Percentiles rank a stretch among this genome's conserved stretches.
Evolutionary conservation across 2,113 vertebrate genomes (phyloP).

Genomic region (Pterocles burchelli): DNA sequence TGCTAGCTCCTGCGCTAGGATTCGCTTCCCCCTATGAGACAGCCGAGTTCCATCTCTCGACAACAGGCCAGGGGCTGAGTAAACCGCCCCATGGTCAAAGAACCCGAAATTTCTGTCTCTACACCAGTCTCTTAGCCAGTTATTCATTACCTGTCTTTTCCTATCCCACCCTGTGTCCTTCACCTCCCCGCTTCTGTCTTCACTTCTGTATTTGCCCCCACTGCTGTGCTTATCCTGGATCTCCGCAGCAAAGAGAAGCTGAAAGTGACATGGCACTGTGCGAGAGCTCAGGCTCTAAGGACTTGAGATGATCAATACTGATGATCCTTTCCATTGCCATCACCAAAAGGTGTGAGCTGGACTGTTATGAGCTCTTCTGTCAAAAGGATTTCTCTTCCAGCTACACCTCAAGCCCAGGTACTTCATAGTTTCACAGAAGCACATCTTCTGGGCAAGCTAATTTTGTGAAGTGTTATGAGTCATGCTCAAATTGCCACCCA

Average conservation of each 20-base stretch:
- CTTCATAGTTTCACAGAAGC: background rate
- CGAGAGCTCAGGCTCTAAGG: background rate
- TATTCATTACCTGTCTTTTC: too few species aligned
- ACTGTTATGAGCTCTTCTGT: background rate
- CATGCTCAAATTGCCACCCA: slow-evolving; percentile 16
- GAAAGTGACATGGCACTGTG: background rate
- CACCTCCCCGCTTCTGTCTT: background rate
- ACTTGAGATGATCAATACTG: background rate
- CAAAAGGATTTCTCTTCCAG: slow-evolving; percentile 32
- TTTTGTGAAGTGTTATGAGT: slow-evolving; percentile 21
- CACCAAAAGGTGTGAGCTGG: background rate
- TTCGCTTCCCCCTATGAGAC: too few species aligned
- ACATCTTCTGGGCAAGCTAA: slow-evolving; percentile 9
- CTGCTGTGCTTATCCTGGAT: background rate
- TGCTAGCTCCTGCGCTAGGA: too few species aligned
- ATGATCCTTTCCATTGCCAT: background rate
- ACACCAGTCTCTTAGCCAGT: too few species aligned
- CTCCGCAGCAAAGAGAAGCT: background rate
- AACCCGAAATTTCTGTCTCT: too few species aligned
- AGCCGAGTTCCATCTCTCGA: too few species aligned
- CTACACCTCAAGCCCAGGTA: background rate
- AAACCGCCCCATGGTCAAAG: too few species aligned
- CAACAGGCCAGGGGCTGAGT: too few species aligned
- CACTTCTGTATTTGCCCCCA: background rate
- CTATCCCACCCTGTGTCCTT: too few species aligned